phyloP scores from a whole-genome alignment of 1,140 invertebrate species.

The Bombus haemorrhoidalis region DNA sequence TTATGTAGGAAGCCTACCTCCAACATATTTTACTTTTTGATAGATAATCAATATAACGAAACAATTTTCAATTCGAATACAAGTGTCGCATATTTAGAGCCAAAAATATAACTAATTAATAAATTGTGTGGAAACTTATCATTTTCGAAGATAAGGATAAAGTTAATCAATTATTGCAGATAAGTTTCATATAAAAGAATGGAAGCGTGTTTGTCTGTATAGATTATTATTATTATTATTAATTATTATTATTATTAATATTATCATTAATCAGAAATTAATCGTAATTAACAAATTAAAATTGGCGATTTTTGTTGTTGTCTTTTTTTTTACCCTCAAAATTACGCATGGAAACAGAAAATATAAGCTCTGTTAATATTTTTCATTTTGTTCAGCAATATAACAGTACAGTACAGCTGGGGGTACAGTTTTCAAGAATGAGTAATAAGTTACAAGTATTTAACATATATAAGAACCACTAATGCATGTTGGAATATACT shows the following conservation, averaged over 20 bases:
- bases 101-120: conserved; percentile 25
- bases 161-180: conserved; percentile 52
- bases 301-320: conserved; percentile 66
- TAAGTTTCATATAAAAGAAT: conserved; percentile 67
- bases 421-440: conserved; percentile 63
- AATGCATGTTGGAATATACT: conserved; percentile 27
- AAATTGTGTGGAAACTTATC: conserved; percentile 52
- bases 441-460: conserved; percentile 60
- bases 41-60: conserved; percentile 3
- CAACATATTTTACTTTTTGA: conserved; percentile 46
- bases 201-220: conserved; percentile 70
- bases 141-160: conserved; percentile 56
- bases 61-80: conserved; percentile 51
- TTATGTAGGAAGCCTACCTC: conserved; percentile 30
- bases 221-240: conserved; percentile 44
- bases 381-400: conserved; percentile 57
- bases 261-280: conserved; percentile 67
- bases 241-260: conserved; percentile 31
- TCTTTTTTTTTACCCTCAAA: conserved; percentile 65
- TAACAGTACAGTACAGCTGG: conserved; percentile 56
- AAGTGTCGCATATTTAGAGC: conserved; percentile 48
- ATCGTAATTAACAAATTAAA: conserved; percentile 69
- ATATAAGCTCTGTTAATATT: conserved; percentile 56
- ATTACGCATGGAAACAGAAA: conserved; percentile 54
- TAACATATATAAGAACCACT: conserved; percentile 53